phyloP scores from a whole-genome alignment of 2,113 vertebrate genomes.

The Athene cunicularia region DNA sequence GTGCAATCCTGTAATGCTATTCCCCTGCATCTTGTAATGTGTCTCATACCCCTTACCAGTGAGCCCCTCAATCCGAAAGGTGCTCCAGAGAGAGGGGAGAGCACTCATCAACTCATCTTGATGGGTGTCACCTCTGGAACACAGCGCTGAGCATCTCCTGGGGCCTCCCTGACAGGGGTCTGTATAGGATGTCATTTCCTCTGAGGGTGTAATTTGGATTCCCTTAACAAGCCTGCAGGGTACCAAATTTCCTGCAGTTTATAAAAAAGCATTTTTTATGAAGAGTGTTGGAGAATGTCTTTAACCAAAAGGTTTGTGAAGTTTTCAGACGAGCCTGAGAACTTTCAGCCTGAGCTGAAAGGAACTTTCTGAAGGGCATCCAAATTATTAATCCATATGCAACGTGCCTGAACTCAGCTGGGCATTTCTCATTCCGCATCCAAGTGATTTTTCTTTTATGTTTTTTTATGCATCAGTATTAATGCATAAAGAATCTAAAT shows the following conservation, averaged over 20 bases:
- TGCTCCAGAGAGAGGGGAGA: not conserved
- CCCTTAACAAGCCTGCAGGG: not conserved
- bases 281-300: not conserved
- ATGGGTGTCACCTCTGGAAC: not conserved
- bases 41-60: not conserved
- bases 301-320: not conserved
- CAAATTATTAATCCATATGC: constrained; percentile 35
- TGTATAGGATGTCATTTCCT: not conserved
- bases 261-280: not conserved
- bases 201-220: not conserved
- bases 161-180: not conserved
- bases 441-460: constrained; percentile 1
- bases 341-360: not conserved
- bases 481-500: constrained; percentile 14
- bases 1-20: not conserved
- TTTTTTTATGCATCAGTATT: not conserved
- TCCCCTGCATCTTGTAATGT: not conserved
- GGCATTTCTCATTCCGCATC: constrained; percentile 13
- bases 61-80: not conserved
- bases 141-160: not conserved
- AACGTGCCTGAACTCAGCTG: not conserved
- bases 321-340: not conserved
- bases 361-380: not conserved
- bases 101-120: not conserved
- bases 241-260: not conserved